Percentiles rank a stretch among this genome's conserved stretches.
phyloP scores from a whole-genome alignment of 2,113 vertebrate genomes.

The Macquaria ambigua region DNA sequence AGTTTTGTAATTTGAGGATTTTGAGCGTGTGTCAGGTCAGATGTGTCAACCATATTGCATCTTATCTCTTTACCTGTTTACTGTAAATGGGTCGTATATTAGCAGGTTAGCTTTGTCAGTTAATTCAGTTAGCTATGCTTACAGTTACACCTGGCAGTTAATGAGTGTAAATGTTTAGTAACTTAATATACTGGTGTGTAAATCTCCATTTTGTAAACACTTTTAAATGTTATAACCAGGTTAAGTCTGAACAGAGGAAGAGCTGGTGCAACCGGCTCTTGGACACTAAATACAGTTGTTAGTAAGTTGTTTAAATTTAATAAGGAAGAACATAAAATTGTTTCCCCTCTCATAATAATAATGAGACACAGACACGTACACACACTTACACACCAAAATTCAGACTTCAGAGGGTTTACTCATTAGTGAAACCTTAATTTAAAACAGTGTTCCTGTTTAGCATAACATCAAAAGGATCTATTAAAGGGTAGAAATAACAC shows the following conservation, averaged over 20 bases:
- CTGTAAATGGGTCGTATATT: background rate
- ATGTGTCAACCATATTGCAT: background rate
- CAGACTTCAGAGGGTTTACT: conserved; percentile 10
- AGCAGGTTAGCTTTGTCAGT: background rate
- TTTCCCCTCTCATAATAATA: background rate
- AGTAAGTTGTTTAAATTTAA: background rate
- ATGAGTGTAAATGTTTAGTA: background rate
- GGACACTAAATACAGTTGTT: background rate
- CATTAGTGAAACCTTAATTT: background rate
- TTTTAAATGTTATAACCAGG: background rate
- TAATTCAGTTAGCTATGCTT: background rate
- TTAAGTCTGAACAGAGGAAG: background rate
- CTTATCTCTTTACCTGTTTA: background rate
- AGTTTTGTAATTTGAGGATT: background rate
- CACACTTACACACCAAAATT: background rate
- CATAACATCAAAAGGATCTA: conserved; percentile 9
- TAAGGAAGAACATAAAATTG: background rate
- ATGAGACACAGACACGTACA: background rate
- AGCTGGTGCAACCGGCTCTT: background rate
- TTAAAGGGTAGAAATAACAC: conserved; percentile 18
- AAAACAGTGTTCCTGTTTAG: background rate
- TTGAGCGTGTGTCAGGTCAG: background rate
- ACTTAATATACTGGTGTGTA: background rate
- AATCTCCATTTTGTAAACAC: background rate
- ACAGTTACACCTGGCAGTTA: background rate